Base-by-base conservation (phyloP, 2,113 vertebrate species). In the Oreochromis niloticus region DNA sequence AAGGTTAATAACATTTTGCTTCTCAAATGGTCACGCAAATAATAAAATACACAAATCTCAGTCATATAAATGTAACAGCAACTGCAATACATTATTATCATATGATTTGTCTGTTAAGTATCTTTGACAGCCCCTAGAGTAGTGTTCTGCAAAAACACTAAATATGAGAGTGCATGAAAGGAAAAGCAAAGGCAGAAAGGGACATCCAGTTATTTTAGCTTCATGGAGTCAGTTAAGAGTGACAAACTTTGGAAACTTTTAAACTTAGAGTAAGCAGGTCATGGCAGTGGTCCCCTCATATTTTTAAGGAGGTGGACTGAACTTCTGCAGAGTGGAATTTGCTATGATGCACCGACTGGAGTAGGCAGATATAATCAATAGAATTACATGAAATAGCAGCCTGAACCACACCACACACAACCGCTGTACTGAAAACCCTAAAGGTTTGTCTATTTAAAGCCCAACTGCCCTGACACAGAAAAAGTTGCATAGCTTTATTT, bases 311-410 rank as follows among this genome's bases (percentile, higher is more conserved):
- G 88, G 88, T 87, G 88, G 68, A 89, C 55, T 52, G 4, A 90
- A 27, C 78, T 57, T 86, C 66, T 46, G 63, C 59, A 54, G 41
- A 81, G 39, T 86, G 57, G 73, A 87, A 80, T 81, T 85, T 57
- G 41, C 71, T 80, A 50, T 27, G 27, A 79, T 85, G 56, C 82
- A 88, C 73, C 4, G 5, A 82, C 82, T 5, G 13, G 66, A 88
- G 88, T 87, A 61, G 91, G 89, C 85, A 89, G 54, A 83, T 90
- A 88, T 66, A 90, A 94, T 91, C 91, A 87, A 90, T 94, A 89
- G 79, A 87, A 88, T 79, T 57, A 85, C 81, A 93, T 83, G 50
- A 91, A 85, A 90, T 24, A 55, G 80, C 85, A 78, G 46, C 46
- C 27, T 78, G 73, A 78, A 52, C 19, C 81, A 85, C 81, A 78